Base-by-base conservation (phyloP, 2,888 invertebrate genomes). In the Electrophaes corylata region DNA sequence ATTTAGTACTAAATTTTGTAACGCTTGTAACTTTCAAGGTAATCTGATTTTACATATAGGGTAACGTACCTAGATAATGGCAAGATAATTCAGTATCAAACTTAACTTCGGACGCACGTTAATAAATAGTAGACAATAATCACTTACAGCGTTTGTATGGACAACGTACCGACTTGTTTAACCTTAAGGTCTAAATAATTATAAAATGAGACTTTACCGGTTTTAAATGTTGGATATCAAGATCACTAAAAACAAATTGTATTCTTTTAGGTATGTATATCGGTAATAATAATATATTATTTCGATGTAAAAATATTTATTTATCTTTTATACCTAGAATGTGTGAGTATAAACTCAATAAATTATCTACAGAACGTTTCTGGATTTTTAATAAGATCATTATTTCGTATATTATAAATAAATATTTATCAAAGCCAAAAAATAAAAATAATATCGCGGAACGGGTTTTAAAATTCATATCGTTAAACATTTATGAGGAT, bases 401-500 rank as follows among this genome's bases (percentile, higher is more conserved):
- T 45, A 31, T 48, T 41, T 31, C 12, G 44, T 29, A 4, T 14
- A 51, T 43, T 47, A 37, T n/a, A 35, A 23, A 45, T 50, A 44
- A 39, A 48, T 49, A 52, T 51, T 40, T 55, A 41, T 45, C 5
- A 31, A 33, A 23, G 19, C 8, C 16, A 45, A 47, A 47, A 59
- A 46, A 41, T 53, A 57, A 39, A 56, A 51, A 59, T 46, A 60
- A 58, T 59, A 63, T 63, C 57, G 44, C 41, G 46, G 18, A 57
- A 62, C 56, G 40, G 60, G 67, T 71, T 72, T 69, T 66, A 54
- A 67, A 67, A 50, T 66, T 65, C 50, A 60, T 48, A 69, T 65
- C 62, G 58, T 72, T 65, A 73, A 71, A 71, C 75, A 76, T 78
- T 76, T 71, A 76, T 73, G 71, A 67, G 58, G 44, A 56, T 69